Percentiles rank a stretch among this genome's conserved stretches.
Evolutionary conservation across 2,888 invertebrate species (phyloP).

Genomic region (Limnephilus marmoratus): DNA sequence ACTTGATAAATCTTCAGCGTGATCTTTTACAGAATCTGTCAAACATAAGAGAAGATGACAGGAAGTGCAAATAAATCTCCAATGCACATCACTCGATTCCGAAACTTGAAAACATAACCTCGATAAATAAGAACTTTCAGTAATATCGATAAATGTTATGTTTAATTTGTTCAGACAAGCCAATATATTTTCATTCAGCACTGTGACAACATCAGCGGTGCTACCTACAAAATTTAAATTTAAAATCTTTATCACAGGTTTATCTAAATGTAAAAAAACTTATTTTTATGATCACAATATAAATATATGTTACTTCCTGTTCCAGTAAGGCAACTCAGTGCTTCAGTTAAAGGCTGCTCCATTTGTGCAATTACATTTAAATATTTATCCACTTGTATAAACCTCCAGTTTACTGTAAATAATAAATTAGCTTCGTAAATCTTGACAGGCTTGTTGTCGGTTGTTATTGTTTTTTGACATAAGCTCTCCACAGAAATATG

Average conservation of each 20-base stretch:
- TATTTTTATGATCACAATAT: neutral
- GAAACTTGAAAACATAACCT: slow-evolving; percentile 22
- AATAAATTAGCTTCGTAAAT: neutral
- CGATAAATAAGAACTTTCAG: slow-evolving; percentile 46
- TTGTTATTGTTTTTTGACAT: neutral
- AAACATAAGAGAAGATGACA: slow-evolving; percentile 73
- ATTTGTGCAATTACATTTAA: neutral
- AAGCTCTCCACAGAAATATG: neutral
- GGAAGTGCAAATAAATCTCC: slow-evolving; percentile 73
- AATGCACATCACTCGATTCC: slow-evolving; percentile 65
- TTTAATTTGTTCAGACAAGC: slow-evolving; percentile 64
- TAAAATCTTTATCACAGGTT: slow-evolving; percentile 4
- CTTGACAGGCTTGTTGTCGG: neutral
- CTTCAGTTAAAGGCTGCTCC: slow-evolving; percentile 7
- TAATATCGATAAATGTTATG: slow-evolving; percentile 59
- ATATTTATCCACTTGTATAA: neutral
- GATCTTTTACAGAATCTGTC: slow-evolving; percentile 69
- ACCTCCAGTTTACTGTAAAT: neutral
- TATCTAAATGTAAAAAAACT: neutral
- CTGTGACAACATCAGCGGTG: slow-evolving; percentile 67
- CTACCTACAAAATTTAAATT: slow-evolving; percentile 67
- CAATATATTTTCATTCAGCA: slow-evolving; percentile 68
- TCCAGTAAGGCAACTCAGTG: slow-evolving; percentile 30
- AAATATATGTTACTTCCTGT: slow-evolving; percentile 24
- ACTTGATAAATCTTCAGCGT: slow-evolving; percentile 77